Percentiles rank a stretch among this genome's conserved stretches.
Conservation (phyloP, 2,113 vertebrate genomes). For the Python bivittatus region DNA sequence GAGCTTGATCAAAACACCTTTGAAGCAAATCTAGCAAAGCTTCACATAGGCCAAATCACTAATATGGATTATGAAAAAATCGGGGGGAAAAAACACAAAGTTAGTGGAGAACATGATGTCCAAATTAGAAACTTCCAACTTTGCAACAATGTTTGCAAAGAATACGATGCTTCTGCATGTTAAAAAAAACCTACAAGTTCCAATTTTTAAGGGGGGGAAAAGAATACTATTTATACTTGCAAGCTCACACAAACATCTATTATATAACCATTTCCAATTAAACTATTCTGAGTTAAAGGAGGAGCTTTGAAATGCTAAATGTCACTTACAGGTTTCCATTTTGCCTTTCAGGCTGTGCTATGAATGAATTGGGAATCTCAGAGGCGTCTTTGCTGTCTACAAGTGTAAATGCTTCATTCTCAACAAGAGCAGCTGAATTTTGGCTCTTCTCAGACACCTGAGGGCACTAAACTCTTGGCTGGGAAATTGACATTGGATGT, state of each 20-base stretch:
- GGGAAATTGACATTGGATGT: rapidly evolving
- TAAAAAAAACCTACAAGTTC: background rate
- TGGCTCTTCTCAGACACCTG: background rate
- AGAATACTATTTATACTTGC: background rate
- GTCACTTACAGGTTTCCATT: rapidly evolving
- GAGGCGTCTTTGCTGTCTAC: conserved; percentile 39
- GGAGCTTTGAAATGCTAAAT: rapidly evolving
- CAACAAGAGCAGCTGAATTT: conserved; percentile 49
- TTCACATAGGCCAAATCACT: background rate
- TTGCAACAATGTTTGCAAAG: background rate
- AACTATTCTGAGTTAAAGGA: rapidly evolving
- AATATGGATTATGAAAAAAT: background rate
- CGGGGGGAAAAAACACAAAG: background rate
- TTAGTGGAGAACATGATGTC: background rate
- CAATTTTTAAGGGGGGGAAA: background rate
- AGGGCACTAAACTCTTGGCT: background rate
- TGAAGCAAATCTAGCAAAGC: background rate
- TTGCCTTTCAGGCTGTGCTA: background rate
- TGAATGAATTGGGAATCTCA: conserved; percentile 36
- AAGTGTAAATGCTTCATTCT: conserved; percentile 42
- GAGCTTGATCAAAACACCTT: background rate
- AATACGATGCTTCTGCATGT: background rate
- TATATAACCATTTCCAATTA: rapidly evolving
- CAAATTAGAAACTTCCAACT: background rate
- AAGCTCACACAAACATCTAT: background rate